Base-by-base conservation (phyloP, 2,797 vertebrate species). In the Paedocypris micromegethes region DNA sequence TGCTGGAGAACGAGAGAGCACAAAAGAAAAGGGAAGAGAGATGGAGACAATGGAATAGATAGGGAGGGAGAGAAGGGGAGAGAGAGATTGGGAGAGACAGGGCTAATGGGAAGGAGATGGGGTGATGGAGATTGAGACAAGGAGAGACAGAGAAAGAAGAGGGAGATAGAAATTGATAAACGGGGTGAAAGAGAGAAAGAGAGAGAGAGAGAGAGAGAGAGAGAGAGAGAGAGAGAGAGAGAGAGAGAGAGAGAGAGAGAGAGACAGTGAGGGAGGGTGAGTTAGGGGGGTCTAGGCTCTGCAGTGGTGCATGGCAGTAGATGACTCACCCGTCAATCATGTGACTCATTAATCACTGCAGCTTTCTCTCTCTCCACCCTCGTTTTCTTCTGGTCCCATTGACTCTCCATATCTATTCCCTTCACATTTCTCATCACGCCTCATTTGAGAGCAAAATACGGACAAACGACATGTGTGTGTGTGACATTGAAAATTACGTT, bases 331-430 rank as follows among this genome's bases (percentile, higher is more conserved):
- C 86, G 82, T 83, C 87, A 88, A 89, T 90, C 90, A 90, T 88
- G 88, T 91, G 89, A 91, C 88, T 90, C 87, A 90, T 90, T 90
- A 90, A 90, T 91, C 89, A 90, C 88, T 87, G 87, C 89, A 88
- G 87, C 88, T 86, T 83, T 84, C 82, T 66, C 68, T 59, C 48
- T 73, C 74, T 47, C 58, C 70, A 46, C 60, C 70, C 57, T 47
- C 64, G 58, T 45, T 71, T 55, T 68, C 66, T 58, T 66, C 67
- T 67, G 73, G 55, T 67, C 70, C 73, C 72, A 72, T 61, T 75
- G 57, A 76, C 62, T 78, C 74, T 78, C 73, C 75, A 75, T 72
- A 76, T 72, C 65, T 74, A 67, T 72, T 71, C 70, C 68, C 46
- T 64, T 75, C 79, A 77, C 75, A 76, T 79, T 71, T 84, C 70